These are phyloP conservation scores for Colletes collaris DNA, from an alignment of 2,888 invertebrate species.

Conservation along the genomic window DNA sequence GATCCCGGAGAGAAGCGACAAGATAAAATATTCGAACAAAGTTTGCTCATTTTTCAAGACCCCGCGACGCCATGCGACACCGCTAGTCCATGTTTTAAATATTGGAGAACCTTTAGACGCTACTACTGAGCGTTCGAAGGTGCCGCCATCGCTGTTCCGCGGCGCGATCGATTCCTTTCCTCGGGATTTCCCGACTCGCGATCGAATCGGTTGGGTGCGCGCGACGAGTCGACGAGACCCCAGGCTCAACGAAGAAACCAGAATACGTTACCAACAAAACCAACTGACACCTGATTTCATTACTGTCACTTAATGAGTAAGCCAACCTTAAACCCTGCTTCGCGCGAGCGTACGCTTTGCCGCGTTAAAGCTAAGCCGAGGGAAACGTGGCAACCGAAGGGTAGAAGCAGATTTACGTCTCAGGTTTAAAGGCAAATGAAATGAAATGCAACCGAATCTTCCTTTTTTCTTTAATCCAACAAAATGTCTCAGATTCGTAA, in stretches of 20 bases:
- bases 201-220: not conserved
- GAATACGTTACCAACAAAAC: conserved; percentile 49
- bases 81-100: conserved; percentile 41
- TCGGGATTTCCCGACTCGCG: not conserved
- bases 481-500: too few relatives aligned
- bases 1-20: conserved; percentile 38
- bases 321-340: conserved; percentile 57
- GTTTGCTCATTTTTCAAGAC: conserved; percentile 60
- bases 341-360: conserved; percentile 52
- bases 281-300: conserved; percentile 63
- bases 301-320: conserved; percentile 66
- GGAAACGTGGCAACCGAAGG: conserved; percentile 48
- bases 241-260: conserved; percentile 16
- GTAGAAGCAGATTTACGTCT: conserved; percentile 33
- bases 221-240: not conserved
- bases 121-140: not conserved
- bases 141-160: not conserved
- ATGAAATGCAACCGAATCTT: not conserved
- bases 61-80: not conserved
- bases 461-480: not conserved
- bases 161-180: not conserved
- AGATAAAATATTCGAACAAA: conserved; percentile 67
- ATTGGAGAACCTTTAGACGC: conserved; percentile 17
- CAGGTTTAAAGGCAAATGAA: not conserved
- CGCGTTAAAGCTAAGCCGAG: conserved; percentile 55